Conservation (phyloP, 2,797 vertebrate species). For the Karalla daura region DNA sequence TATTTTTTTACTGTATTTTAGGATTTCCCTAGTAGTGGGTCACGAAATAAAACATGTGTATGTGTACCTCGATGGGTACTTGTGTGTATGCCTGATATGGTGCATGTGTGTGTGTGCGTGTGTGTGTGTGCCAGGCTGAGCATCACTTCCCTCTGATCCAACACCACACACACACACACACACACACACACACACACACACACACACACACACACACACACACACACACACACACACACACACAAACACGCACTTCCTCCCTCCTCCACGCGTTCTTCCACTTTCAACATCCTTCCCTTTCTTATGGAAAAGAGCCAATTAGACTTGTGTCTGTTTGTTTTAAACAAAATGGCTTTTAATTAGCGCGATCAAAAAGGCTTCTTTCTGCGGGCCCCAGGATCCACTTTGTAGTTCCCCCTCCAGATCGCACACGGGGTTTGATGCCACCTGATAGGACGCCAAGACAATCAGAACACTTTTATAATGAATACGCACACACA, state of each 20-base stretch:
- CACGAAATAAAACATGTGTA: conserved; percentile 8
- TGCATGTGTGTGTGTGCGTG: conserved; percentile 35
- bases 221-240: conserved; percentile 75
- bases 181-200: neutral
- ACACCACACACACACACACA: conserved; percentile 13
- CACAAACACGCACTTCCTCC: conserved; percentile 50
- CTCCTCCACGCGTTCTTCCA: conserved; percentile 89
- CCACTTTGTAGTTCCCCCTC: conserved; percentile 94
- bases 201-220: conserved; percentile 29
- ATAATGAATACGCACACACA: conserved; percentile 91
- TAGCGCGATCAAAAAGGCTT: conserved; percentile 96
- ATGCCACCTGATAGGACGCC: conserved; percentile 94
- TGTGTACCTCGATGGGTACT: conserved; percentile 20
- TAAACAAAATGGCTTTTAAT: conserved; percentile 99
- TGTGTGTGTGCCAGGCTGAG: conserved; percentile 77
- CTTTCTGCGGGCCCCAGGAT: conserved; percentile 91
- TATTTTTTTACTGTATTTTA: conserved; percentile 21
- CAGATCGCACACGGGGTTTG: conserved; percentile 90
- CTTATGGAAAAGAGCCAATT: conserved; percentile 99
- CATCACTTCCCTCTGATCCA: conserved; percentile 89
- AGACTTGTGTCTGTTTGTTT: conserved; percentile 99
- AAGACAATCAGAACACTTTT: conserved; percentile 89
- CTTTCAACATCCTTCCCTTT: conserved; percentile 99
- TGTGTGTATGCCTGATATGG: conserved; percentile 34
- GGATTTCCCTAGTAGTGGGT: conserved; percentile 39